Evolutionary conservation across 2,113 vertebrate genomes (phyloP), one percentile per base, ranked within the genome.

Genomic region (Ophthalmolycus amberensis): DNA sequence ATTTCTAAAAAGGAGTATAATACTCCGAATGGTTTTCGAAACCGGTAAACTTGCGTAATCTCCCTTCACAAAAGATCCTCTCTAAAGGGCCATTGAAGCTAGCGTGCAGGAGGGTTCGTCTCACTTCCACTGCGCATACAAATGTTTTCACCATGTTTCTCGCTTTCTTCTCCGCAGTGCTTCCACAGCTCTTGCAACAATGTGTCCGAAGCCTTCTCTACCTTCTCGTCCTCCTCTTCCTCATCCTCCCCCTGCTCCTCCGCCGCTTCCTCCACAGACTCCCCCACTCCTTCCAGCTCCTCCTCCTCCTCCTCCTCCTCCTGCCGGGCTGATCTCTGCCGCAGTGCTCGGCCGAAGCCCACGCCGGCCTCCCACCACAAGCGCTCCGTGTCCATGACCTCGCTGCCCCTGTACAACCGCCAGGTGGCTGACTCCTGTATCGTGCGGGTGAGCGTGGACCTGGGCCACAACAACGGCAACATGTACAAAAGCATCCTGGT

Each of bases 401-500:
- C 88, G 0, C 91, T 95, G 73, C 92, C 79, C 0, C 52, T 91
- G 27, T 75, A 95, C 25, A 95, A 96, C 80, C 95, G 92, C 2
- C 95, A 95, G 84, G 90, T 91, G 79, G 91, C 84, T 0, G 96
- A 97, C 83, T 94, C 94, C 29, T 95, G 96, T 10, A 89, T 97
- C 54, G 90, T 97, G 71, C 89, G 96, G 10, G 94, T 97, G 85
- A 96, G 95, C 88, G 90, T 97, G 18, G 88, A 95, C 54, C 89
- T 93, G 2, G 84, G 93, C 6, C 89, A 77, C 18, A 92, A 92
- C 90, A 96, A 95, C 0, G 96, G 96, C 6, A 97, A 97, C 93
- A 91, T 97, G 72, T 97, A 97, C 80, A 96, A 95, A 79, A 97
- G 97, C 91, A 96, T 97, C 79, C 71, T 97, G 96, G 96, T 97